Evolutionary conservation across 2,797 vertebrate genomes (phyloP), one percentile per base, ranked within the genome.

Genomic region (Oreochromis mossambicus): DNA sequence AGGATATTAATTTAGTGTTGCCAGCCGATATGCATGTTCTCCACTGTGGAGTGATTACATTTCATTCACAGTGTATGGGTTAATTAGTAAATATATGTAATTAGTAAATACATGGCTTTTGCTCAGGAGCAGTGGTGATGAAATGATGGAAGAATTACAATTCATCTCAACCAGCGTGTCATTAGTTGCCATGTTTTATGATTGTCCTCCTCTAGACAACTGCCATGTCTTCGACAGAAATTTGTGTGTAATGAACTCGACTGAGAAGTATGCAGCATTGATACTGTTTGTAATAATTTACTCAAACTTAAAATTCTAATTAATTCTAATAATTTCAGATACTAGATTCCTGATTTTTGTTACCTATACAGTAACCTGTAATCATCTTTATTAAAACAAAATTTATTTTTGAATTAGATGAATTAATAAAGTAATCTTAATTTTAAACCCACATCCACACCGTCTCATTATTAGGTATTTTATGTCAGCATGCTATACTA

Each of bases 31-130:
- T 56, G 81, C 48, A 0, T 61, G 52, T 36, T 87, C 73, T 78
- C 82, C 85, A 77, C 38, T 73, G 77, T 14, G 76, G 79, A 77
- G 34, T 82, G 48, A 51, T 32, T n/a, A 24, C 56, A 19, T 79
- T 77, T 83, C 51, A 68, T 84, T 82, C 55, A n/a, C 52, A 63
- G 41, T 79, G 43, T 34, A 38, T 55, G 52, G 70, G 55, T 83
- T 90, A 78, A 87, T 88, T 85, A 87, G 66, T 63, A 88, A 56
- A 80, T 80, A 85, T 84, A 58, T 83, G 75, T 38, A n/a, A 88
- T 87, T 85, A 86, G 55, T 63, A 86, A 34, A 70, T 79, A 84
- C 84, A 73, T 83, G 79, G 86, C 34, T 21, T 63, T 63, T 38
- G 43, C 26, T 50, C 43, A 32, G 68, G 6, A 50, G 46, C 10